Evolutionary conservation across 2,113 vertebrate genomes (phyloP), one percentile per base, ranked within the genome.

Genomic region (Perognathus longimembris): DNA sequence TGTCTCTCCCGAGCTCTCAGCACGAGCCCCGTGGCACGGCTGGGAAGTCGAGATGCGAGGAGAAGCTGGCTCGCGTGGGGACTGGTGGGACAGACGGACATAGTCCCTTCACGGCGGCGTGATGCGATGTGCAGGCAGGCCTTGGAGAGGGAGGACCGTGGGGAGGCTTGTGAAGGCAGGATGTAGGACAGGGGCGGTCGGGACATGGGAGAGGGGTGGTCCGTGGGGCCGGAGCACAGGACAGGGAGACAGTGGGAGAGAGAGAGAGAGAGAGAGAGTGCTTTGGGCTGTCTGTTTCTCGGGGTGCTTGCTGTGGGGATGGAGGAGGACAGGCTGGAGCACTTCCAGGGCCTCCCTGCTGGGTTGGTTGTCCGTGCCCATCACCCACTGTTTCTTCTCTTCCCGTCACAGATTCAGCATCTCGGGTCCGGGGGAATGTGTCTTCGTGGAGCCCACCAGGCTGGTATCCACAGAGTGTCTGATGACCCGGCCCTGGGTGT

Each of bases 361-460:
- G n/a, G 57, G 3, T 61, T 20, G 45, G 28, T 42, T 5, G 5
- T 0, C 7, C 15, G 32, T 22, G 9, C n/a, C 30, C 2, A 38
- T 11, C 6, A 0, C 21, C 7, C 93, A 54, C 21, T 0, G 32
- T 1, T 94, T 91, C 78, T 54, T 91, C 78, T 93, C 63, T 91
- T 63, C 42, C 1, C 7, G 50, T 63, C 36, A 7, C 85, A 97
- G 97, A 3, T 97, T 97, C 77, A 22, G 91, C 24, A 83, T 97
- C 28, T 76, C 96, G 0, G 97, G 97, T 45, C 93, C 42, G 0
- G 97, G 97, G 10, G 97, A 97, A 61, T 97, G 97, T 0, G 97
- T 97, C 73, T 97, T 97, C 8, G 97, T 97, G 94, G 97, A 97
- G 73, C 95, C 97, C 84, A 97, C 96, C 50, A 85, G 97, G 87